Evolutionary conservation across 2,113 vertebrate species (phyloP).

Genomic region (Cynopterus brachyotis): DNA sequence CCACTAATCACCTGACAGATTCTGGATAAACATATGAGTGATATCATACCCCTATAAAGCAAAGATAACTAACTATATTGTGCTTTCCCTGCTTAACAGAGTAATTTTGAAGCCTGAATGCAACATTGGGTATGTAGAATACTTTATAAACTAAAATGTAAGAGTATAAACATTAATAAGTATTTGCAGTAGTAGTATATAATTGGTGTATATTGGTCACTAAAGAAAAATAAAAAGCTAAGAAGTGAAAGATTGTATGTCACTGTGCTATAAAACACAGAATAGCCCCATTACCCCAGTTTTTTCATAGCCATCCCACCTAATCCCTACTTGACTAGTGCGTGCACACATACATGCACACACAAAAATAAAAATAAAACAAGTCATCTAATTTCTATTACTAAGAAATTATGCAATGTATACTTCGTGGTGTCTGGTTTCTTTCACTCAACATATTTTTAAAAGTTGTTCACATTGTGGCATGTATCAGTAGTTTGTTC

Average conservation of each 20-base stretch:
- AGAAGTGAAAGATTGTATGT: neutral
- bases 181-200: neutral
- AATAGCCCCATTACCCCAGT: neutral
- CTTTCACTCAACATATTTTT: neutral
- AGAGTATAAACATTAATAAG: neutral
- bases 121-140: neutral
- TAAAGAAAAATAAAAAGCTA: neutral
- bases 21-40: neutral
- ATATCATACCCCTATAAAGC: neutral
- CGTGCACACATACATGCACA: neutral
- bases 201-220: neutral
- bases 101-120: neutral
- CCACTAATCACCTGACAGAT: neutral
- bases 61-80: neutral
- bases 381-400: neutral
- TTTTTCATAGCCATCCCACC: neutral
- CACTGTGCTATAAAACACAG: neutral
- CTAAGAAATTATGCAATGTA: neutral
- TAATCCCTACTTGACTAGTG: too few species aligned
- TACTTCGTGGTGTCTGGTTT: neutral
- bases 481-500: neutral
- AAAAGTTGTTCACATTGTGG: neutral
- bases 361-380: neutral
- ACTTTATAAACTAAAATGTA: neutral
- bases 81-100: neutral